Percentiles rank a stretch among this genome's conserved stretches.
These are phyloP conservation scores for Phallusia fumigata DNA, from an alignment of 23 tunicate genomes.

Conservation along the genomic window DNA sequence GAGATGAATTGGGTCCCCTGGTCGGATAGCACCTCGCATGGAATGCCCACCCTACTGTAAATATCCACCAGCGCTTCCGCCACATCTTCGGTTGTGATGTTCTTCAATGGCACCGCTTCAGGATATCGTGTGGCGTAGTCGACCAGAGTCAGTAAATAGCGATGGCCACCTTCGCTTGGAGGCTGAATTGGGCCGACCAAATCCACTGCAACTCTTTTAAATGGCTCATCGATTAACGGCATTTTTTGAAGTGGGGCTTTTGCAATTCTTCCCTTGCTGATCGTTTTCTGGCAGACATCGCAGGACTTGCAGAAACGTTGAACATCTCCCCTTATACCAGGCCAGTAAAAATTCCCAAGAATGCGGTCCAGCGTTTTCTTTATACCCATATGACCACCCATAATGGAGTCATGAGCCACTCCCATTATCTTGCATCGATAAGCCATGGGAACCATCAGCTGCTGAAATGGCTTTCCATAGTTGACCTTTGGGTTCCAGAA, in stretches of 20 bases:
- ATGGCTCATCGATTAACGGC: constrained; percentile 20
- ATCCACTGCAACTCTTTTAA: constrained; percentile 33
- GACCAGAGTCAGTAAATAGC: constrained; percentile 24
- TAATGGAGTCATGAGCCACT: too few relatives aligned
- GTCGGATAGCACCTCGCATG: too few relatives aligned
- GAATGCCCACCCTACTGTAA: too few relatives aligned
- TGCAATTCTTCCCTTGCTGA: background rate
- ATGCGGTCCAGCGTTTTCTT: background rate
- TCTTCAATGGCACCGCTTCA: constrained; percentile 19
- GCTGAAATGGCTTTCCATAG: too few relatives aligned
- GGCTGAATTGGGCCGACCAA: constrained; percentile 35
- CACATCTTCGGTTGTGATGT: constrained; percentile 29
- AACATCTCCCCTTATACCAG: background rate
- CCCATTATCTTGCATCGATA: too few relatives aligned
- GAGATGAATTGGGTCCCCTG: too few relatives aligned
- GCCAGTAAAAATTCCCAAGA: background rate
- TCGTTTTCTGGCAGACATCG: background rate
- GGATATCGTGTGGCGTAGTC: too few relatives aligned
- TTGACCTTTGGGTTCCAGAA: too few relatives aligned
- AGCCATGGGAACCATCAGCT: too few relatives aligned
- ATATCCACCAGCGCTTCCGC: too few relatives aligned
- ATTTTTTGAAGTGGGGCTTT: background rate
- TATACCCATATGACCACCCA: too few relatives aligned
- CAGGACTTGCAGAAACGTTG: background rate
- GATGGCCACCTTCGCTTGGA: constrained; percentile 36